Base-by-base conservation (phyloP, 2,888 invertebrate species). In the Lasioglossum pauxillum region DNA sequence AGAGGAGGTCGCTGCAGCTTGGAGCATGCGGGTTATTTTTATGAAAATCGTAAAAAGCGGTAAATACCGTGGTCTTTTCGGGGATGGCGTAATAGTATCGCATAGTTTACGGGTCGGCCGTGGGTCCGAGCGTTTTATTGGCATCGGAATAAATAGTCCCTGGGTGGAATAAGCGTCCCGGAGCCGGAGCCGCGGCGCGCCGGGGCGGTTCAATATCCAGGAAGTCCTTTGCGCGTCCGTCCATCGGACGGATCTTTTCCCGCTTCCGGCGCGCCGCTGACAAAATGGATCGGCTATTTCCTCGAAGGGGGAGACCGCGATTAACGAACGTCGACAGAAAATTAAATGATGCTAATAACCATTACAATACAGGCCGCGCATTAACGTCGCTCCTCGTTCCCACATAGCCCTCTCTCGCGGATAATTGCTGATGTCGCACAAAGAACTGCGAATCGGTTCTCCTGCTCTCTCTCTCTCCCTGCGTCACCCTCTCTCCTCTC, bases 241-340 rank as follows among this genome's bases (percentile, higher is more conserved):
- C 86, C 91, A 87, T 90, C 84, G 89, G 84, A 83, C 83, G 89
- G 83, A 84, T 87, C 82, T 85, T 87, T 89, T 84, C 83, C 87
- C 83, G 86, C 77, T 90, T 90, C 90, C 90, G 90, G 88, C 75
- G 80, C 71, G 81, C 64, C 81, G 86, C 87, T 90, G 90, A 91
- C 90, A 90, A 90, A 67, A 90, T 91, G 90, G 91, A 91, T 91
- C 90, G 87, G 75, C 90, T 83, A 86, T 91, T 91, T 91, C 91
- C 90, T 89, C 86, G 81, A 83, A 75, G 78, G 83, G 85, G 64
- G 81, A 81, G 81, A 84, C 72, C 74, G 64, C 90, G 90, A 90
- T 90, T 90, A 90, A 90, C 78, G 82, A 84, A 78, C 89, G 86
- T 88, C 89, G 87, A 90, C 90, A 81, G 90, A 90, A 90, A 90